Evolutionary conservation across 2,797 vertebrate genomes (phyloP).

Genomic region (Tokudaia tokunoshimensis): DNA sequence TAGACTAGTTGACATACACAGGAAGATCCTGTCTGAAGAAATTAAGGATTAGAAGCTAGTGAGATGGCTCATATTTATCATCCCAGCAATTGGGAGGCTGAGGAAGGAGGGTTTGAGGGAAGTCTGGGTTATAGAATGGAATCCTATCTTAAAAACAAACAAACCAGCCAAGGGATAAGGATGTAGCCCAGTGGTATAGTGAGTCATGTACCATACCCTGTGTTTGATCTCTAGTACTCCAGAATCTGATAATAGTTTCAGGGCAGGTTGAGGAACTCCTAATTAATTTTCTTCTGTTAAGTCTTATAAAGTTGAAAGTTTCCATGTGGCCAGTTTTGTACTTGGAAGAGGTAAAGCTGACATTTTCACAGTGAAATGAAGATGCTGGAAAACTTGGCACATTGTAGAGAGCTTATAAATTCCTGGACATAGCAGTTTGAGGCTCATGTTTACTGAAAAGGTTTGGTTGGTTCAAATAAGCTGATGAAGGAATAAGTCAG

Average conservation of each 20-base stretch:
- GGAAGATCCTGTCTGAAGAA: neutral
- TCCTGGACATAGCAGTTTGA: constrained; percentile 46
- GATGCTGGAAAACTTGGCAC: constrained; percentile 58
- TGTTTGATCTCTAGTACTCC: neutral
- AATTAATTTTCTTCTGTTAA: constrained; percentile 45
- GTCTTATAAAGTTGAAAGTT: constrained; percentile 30
- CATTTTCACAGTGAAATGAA: constrained; percentile 28
- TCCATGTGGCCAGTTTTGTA: constrained; percentile 33
- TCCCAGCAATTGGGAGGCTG: neutral
- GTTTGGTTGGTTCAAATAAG: constrained; percentile 10
- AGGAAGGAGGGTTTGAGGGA: neutral
- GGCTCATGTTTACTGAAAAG: constrained; percentile 46
- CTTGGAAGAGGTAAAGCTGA: constrained; percentile 28
- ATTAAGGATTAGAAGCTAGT: neutral
- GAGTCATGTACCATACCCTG: neutral
- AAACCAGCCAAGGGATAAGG: neutral
- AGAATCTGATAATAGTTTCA: constrained; percentile 37
- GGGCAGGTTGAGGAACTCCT: neutral
- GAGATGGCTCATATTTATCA: neutral
- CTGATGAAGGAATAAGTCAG: constrained; percentile 58
- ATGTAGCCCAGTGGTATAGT: neutral
- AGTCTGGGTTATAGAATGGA: neutral
- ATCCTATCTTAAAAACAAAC: neutral
- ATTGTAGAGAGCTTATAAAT: constrained; percentile 35
- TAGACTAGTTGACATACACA: neutral